Conservation (phyloP, 2,888 invertebrate genomes). For the Microplitis deprimator region DNA sequence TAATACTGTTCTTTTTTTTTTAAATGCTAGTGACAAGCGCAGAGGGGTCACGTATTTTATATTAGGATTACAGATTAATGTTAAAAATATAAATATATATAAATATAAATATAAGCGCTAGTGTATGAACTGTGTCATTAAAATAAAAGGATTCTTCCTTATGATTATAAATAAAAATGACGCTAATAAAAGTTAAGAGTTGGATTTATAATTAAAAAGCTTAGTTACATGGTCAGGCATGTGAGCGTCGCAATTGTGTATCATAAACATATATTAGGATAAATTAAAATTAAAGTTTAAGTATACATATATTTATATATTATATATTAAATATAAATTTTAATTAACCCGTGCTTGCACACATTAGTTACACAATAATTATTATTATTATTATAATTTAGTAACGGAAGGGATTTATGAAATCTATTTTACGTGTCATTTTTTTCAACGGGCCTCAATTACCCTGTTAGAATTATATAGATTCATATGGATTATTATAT, state of each 20-base stretch:
- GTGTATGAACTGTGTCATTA: too few relatives aligned
- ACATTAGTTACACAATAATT: conserved; percentile 37
- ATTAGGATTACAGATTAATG: conserved; percentile 55
- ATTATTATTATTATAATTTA: conserved; percentile 48
- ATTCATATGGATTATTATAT: conserved; percentile 58
- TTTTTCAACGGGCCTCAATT: conserved; percentile 17
- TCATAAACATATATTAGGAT: conserved; percentile 31
- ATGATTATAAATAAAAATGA: too few relatives aligned
- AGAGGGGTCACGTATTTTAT: conserved; percentile 68
- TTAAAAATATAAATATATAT: neutral
- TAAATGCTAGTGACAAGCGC: conserved; percentile 45
- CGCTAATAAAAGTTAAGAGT: neutral
- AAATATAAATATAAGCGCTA: neutral
- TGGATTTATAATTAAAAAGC: conserved; percentile 20
- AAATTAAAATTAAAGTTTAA: conserved; percentile 24
- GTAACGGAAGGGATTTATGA: conserved; percentile 26
- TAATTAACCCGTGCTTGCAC: conserved; percentile 36
- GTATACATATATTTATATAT: conserved; percentile 21
- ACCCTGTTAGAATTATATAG: conserved; percentile 57
- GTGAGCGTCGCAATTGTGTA: conserved; percentile 35
- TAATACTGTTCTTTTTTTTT: conserved; percentile 39
- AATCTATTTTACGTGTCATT: conserved; percentile 5
- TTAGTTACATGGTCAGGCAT: conserved; percentile 24
- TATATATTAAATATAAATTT: conserved; percentile 13
- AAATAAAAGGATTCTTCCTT: too few relatives aligned